A percentile compares a stretch with the other conserved stretches of the same genome.
These are phyloP conservation scores for Aplysia californica DNA, from an alignment of 1,140 invertebrate species.

Conservation along the genomic window DNA sequence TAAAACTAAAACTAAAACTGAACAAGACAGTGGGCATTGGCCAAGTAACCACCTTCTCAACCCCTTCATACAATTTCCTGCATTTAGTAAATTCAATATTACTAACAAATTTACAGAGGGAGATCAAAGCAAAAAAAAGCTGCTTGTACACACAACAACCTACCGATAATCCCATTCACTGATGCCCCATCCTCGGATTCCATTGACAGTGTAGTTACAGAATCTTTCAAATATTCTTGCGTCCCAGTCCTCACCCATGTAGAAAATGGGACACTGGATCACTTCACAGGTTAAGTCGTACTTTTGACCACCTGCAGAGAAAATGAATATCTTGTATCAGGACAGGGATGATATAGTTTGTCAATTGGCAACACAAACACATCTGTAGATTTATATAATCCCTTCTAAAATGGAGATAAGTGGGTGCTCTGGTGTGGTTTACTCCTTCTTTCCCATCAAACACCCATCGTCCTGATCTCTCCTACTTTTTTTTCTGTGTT, in stretches of 20 bases:
- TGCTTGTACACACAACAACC: background rate
- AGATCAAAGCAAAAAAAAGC: too few relatives aligned
- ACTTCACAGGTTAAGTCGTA: slow-evolving; percentile 72
- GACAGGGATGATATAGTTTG: too few relatives aligned
- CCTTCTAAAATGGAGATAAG: too few relatives aligned
- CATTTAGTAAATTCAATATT: too few relatives aligned
- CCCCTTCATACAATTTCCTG: background rate
- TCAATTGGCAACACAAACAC: too few relatives aligned
- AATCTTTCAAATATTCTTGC: slow-evolving; percentile 77
- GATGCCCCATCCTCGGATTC: slow-evolving; percentile 75
- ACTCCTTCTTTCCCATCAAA: too few relatives aligned
- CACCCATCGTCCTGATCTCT: too few relatives aligned
- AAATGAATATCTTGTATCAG: too few relatives aligned
- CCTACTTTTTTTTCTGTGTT: too few relatives aligned
- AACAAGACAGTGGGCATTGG: background rate
- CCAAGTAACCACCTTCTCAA: background rate
- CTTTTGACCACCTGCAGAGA: slow-evolving; percentile 44
- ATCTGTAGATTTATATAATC: too few relatives aligned
- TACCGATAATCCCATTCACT: slow-evolving; percentile 78
- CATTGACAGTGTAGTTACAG: slow-evolving; percentile 74
- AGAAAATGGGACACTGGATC: slow-evolving; percentile 74
- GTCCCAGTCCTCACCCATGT: slow-evolving; percentile 77
- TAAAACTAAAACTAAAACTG: background rate
- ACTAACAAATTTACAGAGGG: too few relatives aligned
- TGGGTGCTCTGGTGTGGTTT: too few relatives aligned